phyloP scores from a whole-genome alignment of 2,113 vertebrate genomes.

The Synchiropus splendidus region DNA sequence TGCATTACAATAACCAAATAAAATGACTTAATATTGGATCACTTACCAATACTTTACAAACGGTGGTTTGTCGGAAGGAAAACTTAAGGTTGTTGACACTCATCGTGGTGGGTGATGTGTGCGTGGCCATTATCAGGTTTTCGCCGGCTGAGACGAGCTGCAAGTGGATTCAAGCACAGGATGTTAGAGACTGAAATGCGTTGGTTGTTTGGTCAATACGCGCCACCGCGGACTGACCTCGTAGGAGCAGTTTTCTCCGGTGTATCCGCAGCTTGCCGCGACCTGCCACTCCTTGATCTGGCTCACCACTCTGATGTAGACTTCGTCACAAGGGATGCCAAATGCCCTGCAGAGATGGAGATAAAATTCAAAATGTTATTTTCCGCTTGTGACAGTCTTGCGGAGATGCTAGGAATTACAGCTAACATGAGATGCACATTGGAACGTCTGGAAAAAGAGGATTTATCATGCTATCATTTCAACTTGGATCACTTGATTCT shows the following conservation, averaged over 20 bases:
- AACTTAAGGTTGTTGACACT: slow-evolving; percentile 37
- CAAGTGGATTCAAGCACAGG: slow-evolving; percentile 8
- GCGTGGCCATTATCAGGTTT: slow-evolving; percentile 30
- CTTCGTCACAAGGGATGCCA: slow-evolving; percentile 34
- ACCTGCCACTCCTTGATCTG: slow-evolving; percentile 60
- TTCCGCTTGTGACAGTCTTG: no score
- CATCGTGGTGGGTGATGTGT: slow-evolving; percentile 37
- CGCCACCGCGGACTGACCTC: slow-evolving; percentile 27
- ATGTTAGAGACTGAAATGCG: not conserved
- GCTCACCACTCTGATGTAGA: slow-evolving; percentile 33
- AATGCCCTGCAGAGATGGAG: slow-evolving; percentile 41
- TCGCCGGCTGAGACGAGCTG: slow-evolving; percentile 36
- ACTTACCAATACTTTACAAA: slow-evolving; percentile 43
- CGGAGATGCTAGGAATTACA: no score
- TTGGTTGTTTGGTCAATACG: not conserved
- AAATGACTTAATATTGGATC: not conserved
- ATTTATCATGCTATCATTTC: no score
- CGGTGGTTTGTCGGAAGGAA: slow-evolving; percentile 29
- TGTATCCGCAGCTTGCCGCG: slow-evolving; percentile 23
- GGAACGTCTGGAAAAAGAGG: no score
- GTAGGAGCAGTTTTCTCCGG: slow-evolving; percentile 49
- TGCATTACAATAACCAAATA: not conserved
- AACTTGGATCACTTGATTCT: no score
- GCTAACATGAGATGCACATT: no score
- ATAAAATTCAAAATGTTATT: not conserved